Conservation (phyloP, 2,888 invertebrate species). For the Andrena marginata region DNA sequence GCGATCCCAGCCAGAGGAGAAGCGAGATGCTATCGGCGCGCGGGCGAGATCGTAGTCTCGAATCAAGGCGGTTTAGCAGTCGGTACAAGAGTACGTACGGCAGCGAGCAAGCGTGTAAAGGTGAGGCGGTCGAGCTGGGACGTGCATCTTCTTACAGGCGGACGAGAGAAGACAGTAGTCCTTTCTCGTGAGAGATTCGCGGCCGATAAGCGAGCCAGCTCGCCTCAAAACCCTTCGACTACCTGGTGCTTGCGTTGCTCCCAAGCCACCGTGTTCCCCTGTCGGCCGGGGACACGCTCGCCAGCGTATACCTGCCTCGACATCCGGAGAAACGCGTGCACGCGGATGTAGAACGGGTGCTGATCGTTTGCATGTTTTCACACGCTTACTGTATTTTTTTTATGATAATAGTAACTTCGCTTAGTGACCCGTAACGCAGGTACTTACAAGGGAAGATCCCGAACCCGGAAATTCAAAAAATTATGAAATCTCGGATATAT, state of each 20-base stretch:
- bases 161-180: constrained; percentile 73
- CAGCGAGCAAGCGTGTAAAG: constrained; percentile 56
- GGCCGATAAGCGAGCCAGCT: constrained; percentile 66
- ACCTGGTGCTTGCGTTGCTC: constrained; percentile 24
- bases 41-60: constrained; percentile 53
- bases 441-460: too few species aligned
- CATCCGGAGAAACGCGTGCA: not conserved
- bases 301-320: not conserved
- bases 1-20: not conserved
- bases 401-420: too few species aligned
- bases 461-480: too few species aligned
- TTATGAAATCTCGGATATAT: too few species aligned
- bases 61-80: constrained; percentile 59
- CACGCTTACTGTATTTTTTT: too few species aligned
- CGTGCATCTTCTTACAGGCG: constrained; percentile 71
- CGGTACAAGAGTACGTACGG: constrained; percentile 45
- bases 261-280: not conserved
- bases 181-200: constrained; percentile 75
- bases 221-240: constrained; percentile 52
- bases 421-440: too few species aligned
- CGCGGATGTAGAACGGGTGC: not conserved
- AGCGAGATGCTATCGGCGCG: constrained; percentile 43
- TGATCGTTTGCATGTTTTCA: too few species aligned
- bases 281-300: not conserved
- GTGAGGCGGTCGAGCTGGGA: constrained; percentile 39